Base-by-base conservation (phyloP, 1,140 invertebrate genomes). In the Babylonia areolata region DNA sequence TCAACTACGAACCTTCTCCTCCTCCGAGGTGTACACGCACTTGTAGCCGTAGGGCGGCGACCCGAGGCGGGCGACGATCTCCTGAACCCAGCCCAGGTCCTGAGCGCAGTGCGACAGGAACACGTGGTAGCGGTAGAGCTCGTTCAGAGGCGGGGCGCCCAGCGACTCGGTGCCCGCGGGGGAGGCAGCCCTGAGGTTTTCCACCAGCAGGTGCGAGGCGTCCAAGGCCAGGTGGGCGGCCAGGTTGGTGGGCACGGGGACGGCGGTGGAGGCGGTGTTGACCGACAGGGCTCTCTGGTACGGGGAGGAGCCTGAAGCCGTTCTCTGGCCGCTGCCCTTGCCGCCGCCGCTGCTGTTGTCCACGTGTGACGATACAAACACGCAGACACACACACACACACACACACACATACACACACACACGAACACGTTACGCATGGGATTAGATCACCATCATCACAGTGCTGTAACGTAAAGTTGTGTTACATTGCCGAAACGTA, bases 71-170 rank as follows among this genome's bases (percentile, higher is more conserved):
- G 88, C 75, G 5, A 92, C 91, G 17, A 90, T 88, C 23, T 88
- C 82, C 84, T 91, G 88, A 28, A 93, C 91, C 92, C 92, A 93
- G 23, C 83, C 86, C 42, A 88, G 75, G 86, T 93, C 92, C 33
- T 89, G 85, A 1, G 90, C 85, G 73, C 91, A 90, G 88, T 93
- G 91, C 0, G 91, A 91, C 84, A 93, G 91, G 88, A 93, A 93
- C 31, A 92, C 88, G 85, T 93, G 92, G 85, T 91, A 93, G 51
- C 91, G 82, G 85, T 93, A 92, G 5, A 92, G 71, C 39, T 92
- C 90, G 81, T 92, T 88, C n/a, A 93, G 88, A 23, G 90, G 89
- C 1, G 91, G 91, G 2, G 92, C 92, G 17, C 89, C 79, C 69
- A 87, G 69, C 2, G 84, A 85, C 42, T 87, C 87, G 9, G 64